Evolutionary conservation across 2,888 invertebrate species (phyloP).

Genomic region (Conops quadrifasciatus): DNA sequence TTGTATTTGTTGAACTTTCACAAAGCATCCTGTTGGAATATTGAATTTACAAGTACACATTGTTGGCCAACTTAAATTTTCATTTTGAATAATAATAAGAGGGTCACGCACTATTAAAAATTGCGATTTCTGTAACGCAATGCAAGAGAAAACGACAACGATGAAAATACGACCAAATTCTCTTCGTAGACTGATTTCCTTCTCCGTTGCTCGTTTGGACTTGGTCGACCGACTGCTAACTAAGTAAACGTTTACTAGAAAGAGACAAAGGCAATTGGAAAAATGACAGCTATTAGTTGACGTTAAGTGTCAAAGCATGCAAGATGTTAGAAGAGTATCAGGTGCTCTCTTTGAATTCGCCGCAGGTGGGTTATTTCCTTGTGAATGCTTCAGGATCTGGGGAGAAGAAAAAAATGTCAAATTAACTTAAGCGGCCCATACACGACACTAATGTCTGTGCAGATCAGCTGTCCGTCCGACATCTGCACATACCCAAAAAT

Average conservation of each 20-base stretch:
- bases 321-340: neutral
- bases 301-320: too few relatives aligned
- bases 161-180: constrained; percentile 42
- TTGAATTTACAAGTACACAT: constrained; percentile 29
- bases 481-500: too few relatives aligned
- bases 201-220: constrained; percentile 25
- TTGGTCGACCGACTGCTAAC: too few relatives aligned
- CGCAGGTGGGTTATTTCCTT: constrained; percentile 32
- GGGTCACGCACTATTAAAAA: constrained; percentile 25
- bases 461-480: too few relatives aligned
- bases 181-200: constrained; percentile 38
- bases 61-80: constrained; percentile 29
- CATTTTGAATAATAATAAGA: constrained; percentile 31
- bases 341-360: constrained; percentile 23
- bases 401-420: neutral
- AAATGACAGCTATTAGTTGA: too few relatives aligned
- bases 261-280: neutral
- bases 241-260: neutral
- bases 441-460: too few relatives aligned
- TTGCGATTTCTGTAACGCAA: constrained; percentile 39
- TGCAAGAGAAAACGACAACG: constrained; percentile 41
- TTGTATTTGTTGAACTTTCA: constrained; percentile 20
- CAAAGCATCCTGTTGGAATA: constrained; percentile 24
- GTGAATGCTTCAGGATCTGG: neutral
- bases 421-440: too few relatives aligned